Evolutionary conservation across 2,797 vertebrate genomes (phyloP).

Genomic region (Aselliscus stoliczkanus): DNA sequence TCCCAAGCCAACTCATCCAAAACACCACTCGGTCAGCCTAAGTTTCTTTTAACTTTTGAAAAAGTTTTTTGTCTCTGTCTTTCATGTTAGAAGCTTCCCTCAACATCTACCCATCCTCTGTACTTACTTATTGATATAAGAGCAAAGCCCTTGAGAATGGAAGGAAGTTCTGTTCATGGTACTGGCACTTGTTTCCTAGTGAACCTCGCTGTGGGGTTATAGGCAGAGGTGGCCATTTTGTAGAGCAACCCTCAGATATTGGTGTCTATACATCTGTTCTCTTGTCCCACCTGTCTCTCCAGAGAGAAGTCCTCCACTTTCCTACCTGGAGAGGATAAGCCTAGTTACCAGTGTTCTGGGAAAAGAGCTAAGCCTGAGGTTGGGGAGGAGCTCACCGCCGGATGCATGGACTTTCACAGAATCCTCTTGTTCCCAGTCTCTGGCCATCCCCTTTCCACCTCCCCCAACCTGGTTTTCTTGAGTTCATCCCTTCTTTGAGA

Average conservation of each 20-base stretch:
- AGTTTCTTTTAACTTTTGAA: background rate
- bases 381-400: background rate
- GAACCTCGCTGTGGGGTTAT: background rate
- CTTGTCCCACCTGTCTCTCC: background rate
- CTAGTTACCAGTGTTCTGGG: background rate
- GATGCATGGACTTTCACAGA: background rate
- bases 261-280: background rate
- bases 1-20: too few relatives aligned
- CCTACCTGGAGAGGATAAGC: too few relatives aligned
- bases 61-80: background rate
- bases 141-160: fast-evolving
- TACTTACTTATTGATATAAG: background rate
- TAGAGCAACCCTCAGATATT: background rate
- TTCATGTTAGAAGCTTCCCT: background rate
- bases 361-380: background rate
- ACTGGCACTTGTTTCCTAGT: too few relatives aligned
- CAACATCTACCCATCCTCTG: background rate
- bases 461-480: background rate
- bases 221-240: background rate
- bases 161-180: background rate
- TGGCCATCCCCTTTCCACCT: fast-evolving
- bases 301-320: background rate
- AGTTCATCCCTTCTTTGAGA: background rate
- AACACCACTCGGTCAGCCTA: too few relatives aligned
- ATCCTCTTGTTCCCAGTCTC: background rate